phyloP scores from a whole-genome alignment of 2,888 invertebrate genomes.

The Erynnis tages region DNA sequence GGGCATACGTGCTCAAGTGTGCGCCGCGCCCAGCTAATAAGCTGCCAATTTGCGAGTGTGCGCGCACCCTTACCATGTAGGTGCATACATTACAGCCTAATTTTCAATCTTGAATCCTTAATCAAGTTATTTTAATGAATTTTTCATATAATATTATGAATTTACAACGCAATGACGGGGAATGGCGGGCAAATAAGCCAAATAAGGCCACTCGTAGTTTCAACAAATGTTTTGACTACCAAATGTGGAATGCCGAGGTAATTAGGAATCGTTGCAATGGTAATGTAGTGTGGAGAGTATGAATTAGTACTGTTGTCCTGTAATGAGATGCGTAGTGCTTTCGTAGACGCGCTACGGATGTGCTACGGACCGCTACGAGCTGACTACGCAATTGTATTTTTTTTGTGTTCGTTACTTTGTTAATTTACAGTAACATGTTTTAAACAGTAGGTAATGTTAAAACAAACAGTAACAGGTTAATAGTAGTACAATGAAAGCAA shows the following conservation, averaged over 20 bases:
- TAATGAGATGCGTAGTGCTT: slow-evolving; percentile 8
- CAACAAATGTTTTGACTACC: slow-evolving; percentile 22
- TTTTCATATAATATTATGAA: slow-evolving; percentile 46
- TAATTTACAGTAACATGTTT: too few species aligned
- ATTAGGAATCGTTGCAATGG: neutral
- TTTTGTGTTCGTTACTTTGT: too few species aligned
- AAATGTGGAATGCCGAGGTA: slow-evolving; percentile 11
- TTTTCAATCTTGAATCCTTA: slow-evolving; percentile 47
- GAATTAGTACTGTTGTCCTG: slow-evolving; percentile 2
- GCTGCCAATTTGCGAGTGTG: slow-evolving; percentile 59
- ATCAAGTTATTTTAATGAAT: slow-evolving; percentile 50
- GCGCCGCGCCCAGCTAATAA: slow-evolving; percentile 47
- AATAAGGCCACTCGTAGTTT: slow-evolving; percentile 20
- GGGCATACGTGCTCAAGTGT: slow-evolving; percentile 58
- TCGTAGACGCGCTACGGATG: slow-evolving; percentile 10
- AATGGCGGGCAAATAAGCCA: slow-evolving; percentile 25
- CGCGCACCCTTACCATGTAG: slow-evolving; percentile 48
- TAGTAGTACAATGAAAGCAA: too few species aligned
- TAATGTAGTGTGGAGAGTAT: slow-evolving; percentile 7
- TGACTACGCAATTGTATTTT: too few species aligned
- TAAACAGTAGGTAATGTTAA: too few species aligned
- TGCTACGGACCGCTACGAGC: neutral
- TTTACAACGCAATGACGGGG: slow-evolving; percentile 23
- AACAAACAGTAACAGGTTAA: too few species aligned
- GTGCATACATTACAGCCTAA: slow-evolving; percentile 67